Conservation (phyloP, 1,140 invertebrate genomes). For the Idris sp. region DNA sequence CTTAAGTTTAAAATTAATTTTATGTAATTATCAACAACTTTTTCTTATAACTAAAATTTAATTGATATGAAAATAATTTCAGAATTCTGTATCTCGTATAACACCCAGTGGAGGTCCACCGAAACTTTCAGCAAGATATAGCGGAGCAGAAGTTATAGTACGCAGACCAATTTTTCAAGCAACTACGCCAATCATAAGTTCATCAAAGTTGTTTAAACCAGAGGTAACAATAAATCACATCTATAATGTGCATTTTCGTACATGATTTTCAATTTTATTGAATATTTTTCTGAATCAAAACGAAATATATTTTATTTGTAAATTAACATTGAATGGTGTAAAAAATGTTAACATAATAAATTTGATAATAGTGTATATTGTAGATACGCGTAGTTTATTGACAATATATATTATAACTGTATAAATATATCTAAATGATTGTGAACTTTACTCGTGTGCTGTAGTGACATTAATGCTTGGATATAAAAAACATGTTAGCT, state of each 20-base stretch:
- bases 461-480: constrained; percentile 42
- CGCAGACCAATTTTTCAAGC: constrained; percentile 69
- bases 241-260: no score
- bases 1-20: background rate
- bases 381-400: constrained; percentile 16
- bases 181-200: constrained; percentile 64
- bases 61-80: no score
- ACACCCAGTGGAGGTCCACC: constrained; percentile 72
- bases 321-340: constrained; percentile 19
- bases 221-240: constrained; percentile 7
- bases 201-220: constrained; percentile 69
- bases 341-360: constrained; percentile 17
- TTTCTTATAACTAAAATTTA: no score
- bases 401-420: constrained; percentile 28
- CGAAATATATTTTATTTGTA: background rate
- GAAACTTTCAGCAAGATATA: constrained; percentile 75
- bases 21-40: background rate
- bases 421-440: constrained; percentile 20
- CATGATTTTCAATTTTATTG: no score
- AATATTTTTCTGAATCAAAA: no score
- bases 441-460: constrained; percentile 21
- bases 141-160: constrained; percentile 73
- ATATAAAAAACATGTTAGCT: constrained; percentile 11
- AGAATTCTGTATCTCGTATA: constrained; percentile 71
- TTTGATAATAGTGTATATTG: constrained; percentile 13